Base-by-base conservation (phyloP, 2,797 vertebrate genomes). In the Gallirallus australis region DNA sequence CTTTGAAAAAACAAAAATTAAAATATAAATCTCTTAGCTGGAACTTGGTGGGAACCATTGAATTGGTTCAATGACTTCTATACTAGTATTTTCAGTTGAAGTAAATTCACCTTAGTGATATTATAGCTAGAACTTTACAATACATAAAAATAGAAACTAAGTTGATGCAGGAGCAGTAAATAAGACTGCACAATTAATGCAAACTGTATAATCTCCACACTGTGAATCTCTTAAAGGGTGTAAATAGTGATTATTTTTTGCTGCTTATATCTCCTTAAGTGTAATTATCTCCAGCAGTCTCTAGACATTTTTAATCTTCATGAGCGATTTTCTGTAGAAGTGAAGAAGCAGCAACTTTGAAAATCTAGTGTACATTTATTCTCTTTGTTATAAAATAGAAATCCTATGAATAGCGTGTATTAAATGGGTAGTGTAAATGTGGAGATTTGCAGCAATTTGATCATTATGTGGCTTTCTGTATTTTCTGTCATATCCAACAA, bases 381-480 rank as follows among this genome's bases (percentile, higher is more conserved):
- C 40, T 75, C 25, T 83, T 78, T 72, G 5, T 83, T 86, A 37
- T 35, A 53, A 80, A 69, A 78, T 27, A 79, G 31, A 78, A 90
- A 65, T 40, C 6, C 39, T 73, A 18, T 65, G 35, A 53, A 48
- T 76, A 72, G 35, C 75, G 25, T 90, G 8, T 66, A 45, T 82
- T 82, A 63, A 9, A 42, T 45, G 57, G 47, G 40, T 85, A 56
- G 30, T 20, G 17, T 68, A 78, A 72, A 72, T 20, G 37, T 68
- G 88, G 57, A 83, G 31, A 71, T 83, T 72, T 79, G 52, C 72
- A 79, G n/a, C 40, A 89, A 73, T 94, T 94, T 93, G 39, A 79
- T 86, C 21, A 71, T 92, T 89, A 64, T 86, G 27, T 83, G 28
- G 5, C 54, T 96, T 90, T 66, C 91, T 76, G 23, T 66, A 76